phyloP scores from a whole-genome alignment of 2,888 invertebrate genomes.

The Griposia aprilina region DNA sequence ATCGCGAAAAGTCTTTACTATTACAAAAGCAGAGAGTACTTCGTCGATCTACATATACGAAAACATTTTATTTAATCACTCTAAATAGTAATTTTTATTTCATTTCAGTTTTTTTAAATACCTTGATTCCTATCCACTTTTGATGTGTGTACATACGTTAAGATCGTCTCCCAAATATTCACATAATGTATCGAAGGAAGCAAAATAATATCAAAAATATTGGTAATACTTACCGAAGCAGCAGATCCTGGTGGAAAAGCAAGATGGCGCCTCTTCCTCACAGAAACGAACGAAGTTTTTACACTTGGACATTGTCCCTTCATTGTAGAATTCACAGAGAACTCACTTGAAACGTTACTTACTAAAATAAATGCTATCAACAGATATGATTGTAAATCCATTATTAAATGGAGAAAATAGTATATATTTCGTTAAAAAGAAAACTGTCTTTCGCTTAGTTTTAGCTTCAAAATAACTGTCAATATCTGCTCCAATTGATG shows the following conservation, averaged over 20 bases:
- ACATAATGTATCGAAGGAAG: no score
- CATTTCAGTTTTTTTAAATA: no score
- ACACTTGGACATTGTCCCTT: constrained; percentile 72
- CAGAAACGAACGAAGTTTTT: constrained; percentile 65
- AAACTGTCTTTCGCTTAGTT: not conserved
- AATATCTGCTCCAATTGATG: not conserved
- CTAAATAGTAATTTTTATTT: no score
- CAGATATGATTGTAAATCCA: constrained; percentile 23
- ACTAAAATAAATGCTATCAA: constrained; percentile 38
- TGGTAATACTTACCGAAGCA: constrained; percentile 68
- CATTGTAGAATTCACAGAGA: constrained; percentile 24
- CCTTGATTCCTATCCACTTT: no score
- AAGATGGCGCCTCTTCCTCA: constrained; percentile 75
- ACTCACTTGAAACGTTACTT: constrained; percentile 32
- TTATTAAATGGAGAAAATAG: not conserved
- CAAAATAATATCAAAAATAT: not conserved
- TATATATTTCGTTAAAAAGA: not conserved
- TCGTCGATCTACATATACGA: no score
- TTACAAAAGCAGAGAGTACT: no score
- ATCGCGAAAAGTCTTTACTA: no score
- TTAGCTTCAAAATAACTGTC: not conserved
- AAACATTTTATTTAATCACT: no score
- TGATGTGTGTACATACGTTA: not conserved
- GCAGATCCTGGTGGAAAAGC: constrained; percentile 73
- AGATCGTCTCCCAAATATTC: not conserved